Evolutionary conservation across 2,113 vertebrate genomes (phyloP).

Genomic region (Benitochromis conjunctus): DNA sequence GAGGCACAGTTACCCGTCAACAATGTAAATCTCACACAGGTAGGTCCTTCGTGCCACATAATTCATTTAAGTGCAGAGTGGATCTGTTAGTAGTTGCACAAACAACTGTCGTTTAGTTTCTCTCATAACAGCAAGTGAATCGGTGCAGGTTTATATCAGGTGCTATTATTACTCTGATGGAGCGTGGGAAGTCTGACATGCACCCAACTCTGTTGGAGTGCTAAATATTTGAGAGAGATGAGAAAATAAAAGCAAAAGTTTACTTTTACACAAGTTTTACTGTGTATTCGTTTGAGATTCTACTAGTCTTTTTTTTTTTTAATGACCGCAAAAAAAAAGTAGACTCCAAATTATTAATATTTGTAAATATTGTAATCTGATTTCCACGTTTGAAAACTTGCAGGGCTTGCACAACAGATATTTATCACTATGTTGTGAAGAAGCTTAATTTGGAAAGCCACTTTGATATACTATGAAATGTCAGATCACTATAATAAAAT

Average conservation of each 20-base stretch:
- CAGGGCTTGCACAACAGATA: not conserved
- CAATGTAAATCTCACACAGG: conserved; percentile 64
- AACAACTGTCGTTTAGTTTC: not conserved
- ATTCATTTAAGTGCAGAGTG: not conserved
- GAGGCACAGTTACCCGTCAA: conserved; percentile 35
- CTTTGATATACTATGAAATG: not conserved
- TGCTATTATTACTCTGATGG: not conserved
- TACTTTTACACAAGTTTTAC: not conserved
- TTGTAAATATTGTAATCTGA: not conserved
- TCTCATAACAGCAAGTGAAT: not conserved
- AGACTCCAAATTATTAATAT: not conserved
- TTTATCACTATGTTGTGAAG: not conserved
- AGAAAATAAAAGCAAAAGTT: not conserved
- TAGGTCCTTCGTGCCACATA: conserved; percentile 29
- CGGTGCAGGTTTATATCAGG: not conserved
- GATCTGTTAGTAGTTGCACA: not conserved
- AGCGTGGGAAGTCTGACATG: not conserved
- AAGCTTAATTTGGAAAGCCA: not conserved
- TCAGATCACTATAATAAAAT: not conserved
- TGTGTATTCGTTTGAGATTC: not conserved
- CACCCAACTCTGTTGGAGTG: not conserved
- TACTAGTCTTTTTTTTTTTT: not conserved
- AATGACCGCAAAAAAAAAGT: not conserved
- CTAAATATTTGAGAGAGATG: not conserved
- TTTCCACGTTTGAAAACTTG: not conserved